These are phyloP conservation scores for Corythoichthys intestinalis DNA, from an alignment of 2,113 vertebrate genomes.

Conservation along the genomic window DNA sequence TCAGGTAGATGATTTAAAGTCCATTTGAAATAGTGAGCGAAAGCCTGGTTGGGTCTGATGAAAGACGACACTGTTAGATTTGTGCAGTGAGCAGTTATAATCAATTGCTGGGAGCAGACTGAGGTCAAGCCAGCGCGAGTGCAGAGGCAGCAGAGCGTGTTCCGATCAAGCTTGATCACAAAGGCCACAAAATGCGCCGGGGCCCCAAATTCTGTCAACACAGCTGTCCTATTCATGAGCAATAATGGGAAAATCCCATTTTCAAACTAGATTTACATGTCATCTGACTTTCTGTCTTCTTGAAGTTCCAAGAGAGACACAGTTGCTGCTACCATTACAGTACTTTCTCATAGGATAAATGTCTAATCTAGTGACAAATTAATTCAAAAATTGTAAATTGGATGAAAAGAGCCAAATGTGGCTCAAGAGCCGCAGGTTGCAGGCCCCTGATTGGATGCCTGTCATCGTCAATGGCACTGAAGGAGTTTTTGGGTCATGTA, in stretches of 20 bases:
- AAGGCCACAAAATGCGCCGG: constrained; percentile 66
- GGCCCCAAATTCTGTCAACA: constrained; percentile 74
- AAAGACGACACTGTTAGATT: constrained; percentile 37
- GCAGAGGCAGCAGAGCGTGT: constrained; percentile 62
- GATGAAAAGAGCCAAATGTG: no score
- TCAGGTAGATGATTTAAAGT: not conserved
- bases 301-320: constrained; percentile 7
- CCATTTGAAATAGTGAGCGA: not conserved
- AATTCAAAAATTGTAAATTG: not conserved
- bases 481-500: no score
- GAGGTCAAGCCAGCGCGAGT: constrained; percentile 73
- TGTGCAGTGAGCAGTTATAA: constrained; percentile 49
- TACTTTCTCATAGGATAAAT: not conserved
- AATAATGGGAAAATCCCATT: constrained; percentile 50
- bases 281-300: constrained; percentile 18
- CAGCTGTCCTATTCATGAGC: constrained; percentile 69
- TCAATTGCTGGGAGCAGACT: constrained; percentile 40
- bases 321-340: not conserved
- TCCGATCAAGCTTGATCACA: constrained; percentile 74
- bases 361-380: not conserved
- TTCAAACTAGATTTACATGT: constrained; percentile 35
- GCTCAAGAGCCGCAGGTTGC: no score
- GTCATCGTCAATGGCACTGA: no score
- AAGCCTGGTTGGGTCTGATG: constrained; percentile 28
- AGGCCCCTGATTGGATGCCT: no score